Conservation (phyloP, 2,888 invertebrate genomes). For the Stenichneumon culpator region DNA sequence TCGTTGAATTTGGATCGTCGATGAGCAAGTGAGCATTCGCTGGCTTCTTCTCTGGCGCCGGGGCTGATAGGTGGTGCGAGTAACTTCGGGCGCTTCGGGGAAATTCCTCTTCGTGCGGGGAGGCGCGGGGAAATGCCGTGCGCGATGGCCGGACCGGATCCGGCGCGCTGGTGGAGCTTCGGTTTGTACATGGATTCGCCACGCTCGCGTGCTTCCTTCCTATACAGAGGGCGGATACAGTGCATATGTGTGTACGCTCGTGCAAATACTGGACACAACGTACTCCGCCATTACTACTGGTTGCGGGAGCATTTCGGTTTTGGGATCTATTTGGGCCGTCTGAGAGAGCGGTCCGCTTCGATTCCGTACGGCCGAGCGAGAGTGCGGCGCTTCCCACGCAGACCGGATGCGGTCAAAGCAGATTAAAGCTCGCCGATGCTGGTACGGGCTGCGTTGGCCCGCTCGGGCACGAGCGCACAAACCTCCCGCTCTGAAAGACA, state of each 20-base stretch:
- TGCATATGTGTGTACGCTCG: neutral
- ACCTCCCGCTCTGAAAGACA: constrained; percentile 43
- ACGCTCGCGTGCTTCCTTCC: constrained; percentile 7
- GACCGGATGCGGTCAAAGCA: constrained; percentile 77
- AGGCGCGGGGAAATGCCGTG: constrained; percentile 21
- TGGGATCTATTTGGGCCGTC: constrained; percentile 71
- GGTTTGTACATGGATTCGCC: neutral
- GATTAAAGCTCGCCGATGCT: constrained; percentile 77
- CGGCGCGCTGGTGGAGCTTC: constrained; percentile 9
- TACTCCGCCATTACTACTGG: constrained; percentile 21
- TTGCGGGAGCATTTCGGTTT: constrained; percentile 63
- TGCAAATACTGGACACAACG: neutral
- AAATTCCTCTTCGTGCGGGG: constrained; percentile 50
- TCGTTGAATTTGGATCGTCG: neutral
- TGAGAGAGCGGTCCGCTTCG: constrained; percentile 30
- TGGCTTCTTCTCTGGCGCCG: constrained; percentile 33
- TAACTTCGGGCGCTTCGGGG: constrained; percentile 45
- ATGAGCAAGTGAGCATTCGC: constrained; percentile 16
- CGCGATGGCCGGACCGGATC: constrained; percentile 34
- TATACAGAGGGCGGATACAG: neutral
- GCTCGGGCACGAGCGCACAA: neutral
- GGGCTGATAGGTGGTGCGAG: constrained; percentile 55
- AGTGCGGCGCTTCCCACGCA: constrained; percentile 77
- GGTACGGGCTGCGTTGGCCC: constrained; percentile 26
- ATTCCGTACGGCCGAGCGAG: constrained; percentile 66